phyloP scores from a whole-genome alignment of 2,888 invertebrate genomes.

The Macrosoma leucophasiata region DNA sequence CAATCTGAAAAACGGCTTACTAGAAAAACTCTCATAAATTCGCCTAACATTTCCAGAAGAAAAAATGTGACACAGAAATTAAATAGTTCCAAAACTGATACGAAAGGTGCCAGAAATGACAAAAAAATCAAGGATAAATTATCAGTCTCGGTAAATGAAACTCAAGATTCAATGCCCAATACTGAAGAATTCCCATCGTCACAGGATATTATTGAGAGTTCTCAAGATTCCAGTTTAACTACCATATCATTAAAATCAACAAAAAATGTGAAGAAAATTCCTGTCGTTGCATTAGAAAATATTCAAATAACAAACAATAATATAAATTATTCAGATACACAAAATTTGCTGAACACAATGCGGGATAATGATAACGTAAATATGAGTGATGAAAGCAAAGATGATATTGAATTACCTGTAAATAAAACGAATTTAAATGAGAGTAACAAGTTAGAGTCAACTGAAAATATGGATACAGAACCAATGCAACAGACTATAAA shows the following conservation, averaged over 20 bases:
- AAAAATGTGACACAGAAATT: slow-evolving; percentile 38
- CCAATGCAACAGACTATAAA: slow-evolving; percentile 26
- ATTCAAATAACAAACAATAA: slow-evolving; percentile 18
- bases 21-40: slow-evolving; percentile 38
- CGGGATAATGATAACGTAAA: background rate
- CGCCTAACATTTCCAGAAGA: slow-evolving; percentile 31
- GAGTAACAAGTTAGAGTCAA: slow-evolving; percentile 34
- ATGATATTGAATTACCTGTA: slow-evolving; percentile 46
- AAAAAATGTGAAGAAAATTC: slow-evolving; percentile 35
- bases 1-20: slow-evolving; percentile 45
- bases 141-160: slow-evolving; percentile 31
- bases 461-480: slow-evolving; percentile 56
- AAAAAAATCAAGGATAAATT: slow-evolving; percentile 33
- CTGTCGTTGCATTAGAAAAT: slow-evolving; percentile 33
- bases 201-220: slow-evolving; percentile 77
- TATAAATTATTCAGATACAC: slow-evolving; percentile 5
- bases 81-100: slow-evolving; percentile 36
- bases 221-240: slow-evolving; percentile 68
- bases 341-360: slow-evolving; percentile 1
- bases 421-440: slow-evolving; percentile 44
- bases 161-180: slow-evolving; percentile 28
- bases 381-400: slow-evolving; percentile 33
- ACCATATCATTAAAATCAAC: slow-evolving; percentile 48
- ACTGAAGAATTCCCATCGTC: slow-evolving; percentile 29
- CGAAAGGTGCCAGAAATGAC: slow-evolving; percentile 28